A percentile compares a stretch with the other conserved stretches of the same genome.
These are phyloP conservation scores for Pemphredon lugubris DNA, from an alignment of 2,888 invertebrate species.

Conservation along the genomic window DNA sequence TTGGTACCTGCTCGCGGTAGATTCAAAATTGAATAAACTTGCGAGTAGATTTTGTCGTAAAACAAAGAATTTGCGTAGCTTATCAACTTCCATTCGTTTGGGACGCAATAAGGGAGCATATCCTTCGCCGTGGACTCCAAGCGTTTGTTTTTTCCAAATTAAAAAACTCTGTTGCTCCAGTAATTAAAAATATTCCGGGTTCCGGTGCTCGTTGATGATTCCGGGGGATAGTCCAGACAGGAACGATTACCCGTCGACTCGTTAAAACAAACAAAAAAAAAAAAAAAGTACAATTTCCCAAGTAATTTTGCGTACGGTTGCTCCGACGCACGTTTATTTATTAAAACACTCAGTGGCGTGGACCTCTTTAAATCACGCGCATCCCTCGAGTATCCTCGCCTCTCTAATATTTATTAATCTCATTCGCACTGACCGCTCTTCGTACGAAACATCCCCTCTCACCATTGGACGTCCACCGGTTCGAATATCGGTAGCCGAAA, in stretches of 20 bases:
- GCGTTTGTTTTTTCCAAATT: too few species aligned
- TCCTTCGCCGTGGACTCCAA: too few species aligned
- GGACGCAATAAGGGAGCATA: too few species aligned
- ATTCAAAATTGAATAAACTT: too few species aligned
- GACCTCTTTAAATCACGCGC: conserved; percentile 63
- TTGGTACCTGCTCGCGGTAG: too few species aligned
- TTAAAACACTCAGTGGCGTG: conserved; percentile 53
- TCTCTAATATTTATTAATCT: conserved; percentile 68
- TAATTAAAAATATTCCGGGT: conserved; percentile 20
- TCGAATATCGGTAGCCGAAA: conserved; percentile 19
- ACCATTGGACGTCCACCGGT: conserved; percentile 1
- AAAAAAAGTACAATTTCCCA: conserved; percentile 55
- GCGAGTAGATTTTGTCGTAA: too few species aligned
- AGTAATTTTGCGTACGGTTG: conserved; percentile 54
- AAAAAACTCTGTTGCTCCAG: too few species aligned
- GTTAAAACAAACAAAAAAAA: conserved; percentile 52
- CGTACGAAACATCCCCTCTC: conserved; percentile 6
- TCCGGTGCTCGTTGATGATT: conserved; percentile 52
- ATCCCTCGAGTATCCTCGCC: conserved; percentile 52
- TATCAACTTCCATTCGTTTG: too few species aligned
- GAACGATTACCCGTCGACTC: conserved; percentile 47
- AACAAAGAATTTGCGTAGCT: too few species aligned
- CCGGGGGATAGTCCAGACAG: conserved; percentile 26
- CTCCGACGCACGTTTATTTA: conserved; percentile 53
- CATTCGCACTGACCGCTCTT: conserved; percentile 47